Conservation (phyloP, 2,888 invertebrate genomes). For the Caradrina clavipalpis region DNA sequence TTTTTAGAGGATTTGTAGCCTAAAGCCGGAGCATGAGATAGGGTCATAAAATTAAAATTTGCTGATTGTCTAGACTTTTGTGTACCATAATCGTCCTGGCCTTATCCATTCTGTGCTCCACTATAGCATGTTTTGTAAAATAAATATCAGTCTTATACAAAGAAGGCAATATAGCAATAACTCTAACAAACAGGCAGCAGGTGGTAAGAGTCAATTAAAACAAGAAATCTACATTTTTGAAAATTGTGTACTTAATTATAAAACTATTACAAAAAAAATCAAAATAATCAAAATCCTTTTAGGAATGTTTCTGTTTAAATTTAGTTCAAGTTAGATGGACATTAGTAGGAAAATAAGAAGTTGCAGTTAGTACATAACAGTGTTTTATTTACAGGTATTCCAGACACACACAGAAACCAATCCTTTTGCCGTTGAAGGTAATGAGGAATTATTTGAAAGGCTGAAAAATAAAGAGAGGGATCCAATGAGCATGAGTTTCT, state of each 20-base stretch:
- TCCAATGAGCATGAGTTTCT: slow-evolving; percentile 93
- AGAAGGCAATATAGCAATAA: too few species aligned
- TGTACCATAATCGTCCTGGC: too few species aligned
- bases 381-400: slow-evolving; percentile 79
- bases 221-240: too few species aligned
- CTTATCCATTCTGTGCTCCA: too few species aligned
- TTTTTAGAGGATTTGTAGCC: too few species aligned
- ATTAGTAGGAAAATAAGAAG: background rate
- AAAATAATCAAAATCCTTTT: too few species aligned
- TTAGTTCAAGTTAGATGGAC: background rate
- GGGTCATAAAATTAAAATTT: background rate
- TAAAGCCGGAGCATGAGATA: background rate
- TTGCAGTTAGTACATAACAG: background rate
- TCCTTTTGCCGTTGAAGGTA: slow-evolving; percentile 84
- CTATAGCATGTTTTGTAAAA: too few species aligned
- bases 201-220: too few species aligned
- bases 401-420: slow-evolving; percentile 86
- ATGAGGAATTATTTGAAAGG: slow-evolving; percentile 88
- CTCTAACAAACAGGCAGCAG: too few species aligned
- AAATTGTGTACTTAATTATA: too few species aligned
- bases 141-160: background rate
- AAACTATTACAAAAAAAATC: too few species aligned
- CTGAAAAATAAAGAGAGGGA: slow-evolving; percentile 91
- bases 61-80: too few species aligned
- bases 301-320: background rate